Evolutionary conservation across 2,888 invertebrate genomes (phyloP).

Genomic region (Phania funesta): DNA sequence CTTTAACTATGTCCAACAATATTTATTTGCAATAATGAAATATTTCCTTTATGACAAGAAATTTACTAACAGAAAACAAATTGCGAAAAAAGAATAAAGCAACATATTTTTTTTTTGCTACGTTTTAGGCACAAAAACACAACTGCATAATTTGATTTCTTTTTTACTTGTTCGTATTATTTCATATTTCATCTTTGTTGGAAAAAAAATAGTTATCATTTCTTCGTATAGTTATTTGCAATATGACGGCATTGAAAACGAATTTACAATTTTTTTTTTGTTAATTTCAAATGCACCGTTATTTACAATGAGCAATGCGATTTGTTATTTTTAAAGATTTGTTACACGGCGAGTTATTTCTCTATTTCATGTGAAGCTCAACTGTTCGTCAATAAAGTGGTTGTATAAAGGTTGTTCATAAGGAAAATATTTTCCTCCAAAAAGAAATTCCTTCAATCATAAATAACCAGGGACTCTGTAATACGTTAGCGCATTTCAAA

Average conservation of each 20-base stretch:
- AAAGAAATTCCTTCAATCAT: too few relatives aligned
- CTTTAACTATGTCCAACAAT: background rate
- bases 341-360: constrained; percentile 16
- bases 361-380: constrained; percentile 15
- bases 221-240: constrained; percentile 4
- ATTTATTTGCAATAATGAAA: too few relatives aligned
- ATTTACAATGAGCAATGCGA: constrained; percentile 13
- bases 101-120: constrained; percentile 7
- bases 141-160: constrained; percentile 17
- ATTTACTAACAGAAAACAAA: constrained; percentile 4
- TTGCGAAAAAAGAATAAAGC: background rate
- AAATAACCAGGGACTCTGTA: too few relatives aligned
- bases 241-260: constrained; percentile 3
- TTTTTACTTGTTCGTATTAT: constrained; percentile 4
- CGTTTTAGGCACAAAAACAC: constrained; percentile 24
- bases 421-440: too few relatives aligned
- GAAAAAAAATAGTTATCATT: constrained; percentile 1
- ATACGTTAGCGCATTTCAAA: too few relatives aligned
- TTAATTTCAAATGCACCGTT: constrained; percentile 25
- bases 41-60: too few relatives aligned
- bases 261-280: constrained; percentile 24
- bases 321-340: too few relatives aligned
- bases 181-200: too few relatives aligned
- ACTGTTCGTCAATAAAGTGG: constrained; percentile 14
- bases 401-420: too few relatives aligned